Conservation (phyloP, 2,113 vertebrate genomes). For the Gymnocephalus cernua region DNA sequence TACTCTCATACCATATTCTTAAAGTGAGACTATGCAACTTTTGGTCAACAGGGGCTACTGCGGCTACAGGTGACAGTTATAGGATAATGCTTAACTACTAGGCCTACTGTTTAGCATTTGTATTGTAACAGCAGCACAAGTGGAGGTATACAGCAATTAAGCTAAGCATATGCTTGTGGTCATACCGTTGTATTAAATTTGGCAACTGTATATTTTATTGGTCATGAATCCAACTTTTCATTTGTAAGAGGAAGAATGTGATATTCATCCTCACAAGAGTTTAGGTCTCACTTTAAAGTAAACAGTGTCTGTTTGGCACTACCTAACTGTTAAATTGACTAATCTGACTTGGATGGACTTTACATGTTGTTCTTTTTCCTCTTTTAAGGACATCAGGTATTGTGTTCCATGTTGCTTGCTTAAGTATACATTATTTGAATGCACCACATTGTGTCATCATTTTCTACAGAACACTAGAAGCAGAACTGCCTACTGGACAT, state of each 20-base stretch:
- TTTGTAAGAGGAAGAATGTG: not conserved
- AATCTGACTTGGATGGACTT: not conserved
- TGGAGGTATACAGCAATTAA: not conserved
- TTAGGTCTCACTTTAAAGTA: not conserved
- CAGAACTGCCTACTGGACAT: not conserved
- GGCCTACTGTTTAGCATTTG: not conserved
- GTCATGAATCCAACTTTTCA: not conserved
- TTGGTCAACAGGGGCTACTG: not conserved
- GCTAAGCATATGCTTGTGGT: not conserved
- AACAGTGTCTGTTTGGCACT: not conserved
- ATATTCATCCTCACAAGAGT: not conserved
- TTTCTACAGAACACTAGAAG: conserved; percentile 10
- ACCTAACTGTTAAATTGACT: not conserved
- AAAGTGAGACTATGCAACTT: not conserved
- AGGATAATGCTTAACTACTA: not conserved
- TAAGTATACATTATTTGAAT: not conserved
- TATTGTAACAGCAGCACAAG: not conserved
- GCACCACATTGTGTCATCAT: conserved; percentile 6
- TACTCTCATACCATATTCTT: not conserved
- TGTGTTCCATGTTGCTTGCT: not conserved
- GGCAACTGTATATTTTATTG: not conserved
- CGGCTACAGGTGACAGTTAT: not conserved
- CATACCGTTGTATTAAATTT: not conserved
- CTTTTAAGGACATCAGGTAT: not conserved
- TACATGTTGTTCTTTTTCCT: not conserved